Conservation (phyloP, 2,113 vertebrate species). For the Pterocles burchelli region DNA sequence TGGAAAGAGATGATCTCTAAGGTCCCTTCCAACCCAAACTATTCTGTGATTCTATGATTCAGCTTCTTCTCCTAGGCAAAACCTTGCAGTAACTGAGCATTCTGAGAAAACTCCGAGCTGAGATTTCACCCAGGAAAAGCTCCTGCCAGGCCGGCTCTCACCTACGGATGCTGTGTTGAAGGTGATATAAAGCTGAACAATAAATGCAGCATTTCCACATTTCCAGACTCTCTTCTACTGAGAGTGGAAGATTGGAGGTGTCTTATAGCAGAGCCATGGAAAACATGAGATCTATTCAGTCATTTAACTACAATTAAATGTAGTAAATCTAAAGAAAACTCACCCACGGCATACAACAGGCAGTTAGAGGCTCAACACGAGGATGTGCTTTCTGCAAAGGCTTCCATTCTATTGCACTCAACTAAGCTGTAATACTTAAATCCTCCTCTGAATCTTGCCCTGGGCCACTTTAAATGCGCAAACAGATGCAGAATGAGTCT, state of each 20-base stretch:
- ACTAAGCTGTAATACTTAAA: background rate
- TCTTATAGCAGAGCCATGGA: background rate
- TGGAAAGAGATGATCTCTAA: too few relatives aligned
- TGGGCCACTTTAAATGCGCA: background rate
- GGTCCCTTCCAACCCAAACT: too few relatives aligned
- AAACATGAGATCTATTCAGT: background rate
- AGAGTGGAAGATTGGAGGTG: background rate
- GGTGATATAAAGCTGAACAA: background rate
- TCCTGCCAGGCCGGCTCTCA: background rate
- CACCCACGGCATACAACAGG: background rate
- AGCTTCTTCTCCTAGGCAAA: background rate
- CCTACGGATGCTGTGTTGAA: background rate
- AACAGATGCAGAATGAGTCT: slow-evolving; percentile 42
- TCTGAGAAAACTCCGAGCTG: background rate
- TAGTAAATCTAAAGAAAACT: background rate
- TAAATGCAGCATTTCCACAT: background rate
- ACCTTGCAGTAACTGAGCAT: background rate
- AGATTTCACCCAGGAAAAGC: background rate
- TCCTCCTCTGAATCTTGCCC: background rate
- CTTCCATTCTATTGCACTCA: background rate
- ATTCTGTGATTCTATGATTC: background rate
- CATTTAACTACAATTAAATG: background rate
- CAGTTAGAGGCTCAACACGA: background rate
- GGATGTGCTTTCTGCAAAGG: background rate
- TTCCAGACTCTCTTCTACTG: background rate